These are phyloP conservation scores for Kryptolebias marmoratus DNA, from an alignment of 2,113 vertebrate genomes.

Conservation along the genomic window DNA sequence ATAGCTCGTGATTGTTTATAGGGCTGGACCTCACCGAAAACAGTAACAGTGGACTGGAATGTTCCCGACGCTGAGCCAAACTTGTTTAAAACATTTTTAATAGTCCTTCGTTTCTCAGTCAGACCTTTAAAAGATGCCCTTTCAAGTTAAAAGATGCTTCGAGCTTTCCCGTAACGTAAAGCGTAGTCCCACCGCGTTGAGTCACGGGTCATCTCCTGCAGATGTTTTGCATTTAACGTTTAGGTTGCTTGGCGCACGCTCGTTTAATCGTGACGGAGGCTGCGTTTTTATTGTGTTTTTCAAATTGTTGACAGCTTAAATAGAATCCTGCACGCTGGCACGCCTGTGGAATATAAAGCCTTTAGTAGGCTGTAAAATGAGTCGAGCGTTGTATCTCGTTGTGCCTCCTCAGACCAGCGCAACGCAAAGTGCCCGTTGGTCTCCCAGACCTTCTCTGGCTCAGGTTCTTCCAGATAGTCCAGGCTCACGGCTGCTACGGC, in stretches of 20 bases:
- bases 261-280: conserved; percentile 19
- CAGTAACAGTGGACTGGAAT: conserved; percentile 7
- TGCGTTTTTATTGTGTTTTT: conserved; percentile 44
- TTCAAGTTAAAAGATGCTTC: conserved; percentile 4
- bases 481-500: conserved; percentile 3
- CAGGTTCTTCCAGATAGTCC: conserved; percentile 10
- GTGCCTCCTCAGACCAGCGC: not conserved
- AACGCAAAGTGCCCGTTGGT: not conserved
- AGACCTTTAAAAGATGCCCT: conserved; percentile 7
- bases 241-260: conserved; percentile 3
- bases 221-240: conserved; percentile 31
- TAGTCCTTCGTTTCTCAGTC: not conserved
- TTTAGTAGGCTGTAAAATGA: conserved; percentile 45
- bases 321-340: not conserved
- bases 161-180: conserved; percentile 7
- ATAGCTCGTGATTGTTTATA: not conserved
- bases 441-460: conserved; percentile 12
- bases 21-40: conserved; percentile 12
- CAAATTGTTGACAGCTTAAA: conserved; percentile 48
- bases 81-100: conserved; percentile 19
- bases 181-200: not conserved
- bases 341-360: conserved; percentile 19
- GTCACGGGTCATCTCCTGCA: conserved; percentile 21
- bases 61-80: conserved; percentile 33
- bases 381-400: conserved; percentile 12